Percentiles rank a stretch among this genome's conserved stretches.
Conservation (phyloP, 2,888 invertebrate genomes). For the Sesia bembeciformis region DNA sequence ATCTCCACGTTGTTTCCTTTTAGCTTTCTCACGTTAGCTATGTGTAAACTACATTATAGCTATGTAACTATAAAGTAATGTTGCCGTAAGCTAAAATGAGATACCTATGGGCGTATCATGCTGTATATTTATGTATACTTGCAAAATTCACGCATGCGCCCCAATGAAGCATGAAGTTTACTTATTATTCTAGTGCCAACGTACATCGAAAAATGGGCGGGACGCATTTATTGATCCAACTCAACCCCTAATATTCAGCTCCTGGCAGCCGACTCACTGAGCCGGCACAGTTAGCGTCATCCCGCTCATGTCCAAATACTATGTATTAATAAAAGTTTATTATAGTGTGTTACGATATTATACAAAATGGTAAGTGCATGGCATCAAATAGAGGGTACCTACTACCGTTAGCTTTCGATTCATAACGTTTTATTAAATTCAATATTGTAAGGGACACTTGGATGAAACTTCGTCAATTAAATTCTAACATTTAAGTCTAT, state of each 20-base stretch:
- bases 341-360: background rate
- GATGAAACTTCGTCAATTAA: background rate
- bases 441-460: background rate
- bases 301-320: background rate
- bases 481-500: background rate
- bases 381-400: background rate
- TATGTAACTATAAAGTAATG: background rate
- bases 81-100: no score
- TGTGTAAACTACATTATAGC: background rate
- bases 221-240: constrained; percentile 31
- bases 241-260: constrained; percentile 8
- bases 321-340: no score
- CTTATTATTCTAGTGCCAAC: constrained; percentile 20
- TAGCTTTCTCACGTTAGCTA: background rate
- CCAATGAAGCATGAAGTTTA: constrained; percentile 16
- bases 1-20: background rate
- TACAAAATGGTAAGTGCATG: background rate
- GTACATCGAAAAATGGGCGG: constrained; percentile 18
- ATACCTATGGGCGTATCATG: no score
- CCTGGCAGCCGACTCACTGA: background rate
- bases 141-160: constrained; percentile 9
- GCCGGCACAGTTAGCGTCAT: background rate
- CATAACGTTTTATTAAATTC: background rate
- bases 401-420: background rate
- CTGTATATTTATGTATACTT: no score